These are phyloP conservation scores for Hippopotamus amphibius DNA, from an alignment of 2,113 vertebrate genomes.

Conservation along the genomic window DNA sequence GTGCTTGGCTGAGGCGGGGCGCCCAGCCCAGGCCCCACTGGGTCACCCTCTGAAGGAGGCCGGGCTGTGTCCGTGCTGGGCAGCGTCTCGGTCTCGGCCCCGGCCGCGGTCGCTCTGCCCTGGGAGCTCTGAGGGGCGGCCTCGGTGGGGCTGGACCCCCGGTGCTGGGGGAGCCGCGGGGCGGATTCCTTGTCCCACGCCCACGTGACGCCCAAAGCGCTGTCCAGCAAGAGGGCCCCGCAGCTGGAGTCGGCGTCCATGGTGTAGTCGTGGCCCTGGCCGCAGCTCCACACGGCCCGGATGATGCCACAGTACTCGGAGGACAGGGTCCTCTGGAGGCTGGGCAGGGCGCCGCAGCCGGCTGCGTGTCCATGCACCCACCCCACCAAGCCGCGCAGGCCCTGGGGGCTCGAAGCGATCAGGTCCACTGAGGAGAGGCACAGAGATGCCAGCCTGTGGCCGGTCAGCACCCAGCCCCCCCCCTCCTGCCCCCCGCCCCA, in stretches of 20 bases:
- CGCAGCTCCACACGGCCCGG: slow-evolving; percentile 92
- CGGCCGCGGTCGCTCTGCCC: neutral
- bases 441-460: neutral
- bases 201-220: slow-evolving; percentile 68
- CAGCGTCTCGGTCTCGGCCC: fast-evolving
- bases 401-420: slow-evolving; percentile 90
- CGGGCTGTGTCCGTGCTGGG: slow-evolving; percentile 64
- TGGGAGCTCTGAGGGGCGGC: slow-evolving; percentile 70
- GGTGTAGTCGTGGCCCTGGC: slow-evolving; percentile 91
- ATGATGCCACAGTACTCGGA: slow-evolving; percentile 92
- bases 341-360: slow-evolving; percentile 89
- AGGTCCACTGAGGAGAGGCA: slow-evolving; percentile 82
- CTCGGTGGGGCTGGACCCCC: slow-evolving; percentile 10
- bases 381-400: slow-evolving; percentile 92
- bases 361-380: slow-evolving; percentile 94
- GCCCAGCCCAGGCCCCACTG: slow-evolving; percentile 57
- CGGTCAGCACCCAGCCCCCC: neutral
- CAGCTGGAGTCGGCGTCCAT: slow-evolving; percentile 90
- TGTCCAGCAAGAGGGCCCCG: slow-evolving; percentile 77
- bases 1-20: slow-evolving; percentile 48
- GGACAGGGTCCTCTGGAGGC: slow-evolving; percentile 91
- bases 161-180: slow-evolving; percentile 72
- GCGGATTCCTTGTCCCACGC: slow-evolving; percentile 76
- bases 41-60: neutral
- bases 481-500: neutral